A percentile compares a stretch with the other conserved stretches of the same genome.
These are phyloP conservation scores for Amniataba percoides DNA, from an alignment of 2,797 vertebrate genomes.

Conservation along the genomic window DNA sequence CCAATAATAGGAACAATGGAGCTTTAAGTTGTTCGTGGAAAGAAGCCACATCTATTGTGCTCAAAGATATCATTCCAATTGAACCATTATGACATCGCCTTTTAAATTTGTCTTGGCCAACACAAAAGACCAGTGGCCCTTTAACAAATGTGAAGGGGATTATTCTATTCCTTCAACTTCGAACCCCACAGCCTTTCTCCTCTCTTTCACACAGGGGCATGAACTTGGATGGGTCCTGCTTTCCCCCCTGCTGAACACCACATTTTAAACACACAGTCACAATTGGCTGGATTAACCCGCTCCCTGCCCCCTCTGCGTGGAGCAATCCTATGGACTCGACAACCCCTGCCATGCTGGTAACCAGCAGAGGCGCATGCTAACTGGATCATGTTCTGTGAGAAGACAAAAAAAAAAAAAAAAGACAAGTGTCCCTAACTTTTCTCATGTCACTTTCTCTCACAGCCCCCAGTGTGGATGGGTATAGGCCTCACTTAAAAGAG, in stretches of 20 bases:
- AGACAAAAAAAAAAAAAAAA: slow-evolving; percentile 78
- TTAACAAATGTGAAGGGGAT: slow-evolving; percentile 93
- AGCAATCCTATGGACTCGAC: slow-evolving; percentile 92
- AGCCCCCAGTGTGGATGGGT: slow-evolving; percentile 80
- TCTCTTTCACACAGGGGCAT: slow-evolving; percentile 92
- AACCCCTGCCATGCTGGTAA: slow-evolving; percentile 92
- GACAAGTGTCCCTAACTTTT: slow-evolving; percentile 99
- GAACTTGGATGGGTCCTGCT: slow-evolving; percentile 90
- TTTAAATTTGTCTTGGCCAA: slow-evolving; percentile 85
- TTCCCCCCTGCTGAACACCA: slow-evolving; percentile 89
- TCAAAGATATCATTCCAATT: slow-evolving; percentile 86
- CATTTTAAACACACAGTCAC: slow-evolving; percentile 95
- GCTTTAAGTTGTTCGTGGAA: slow-evolving; percentile 86
- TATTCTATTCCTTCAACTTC: slow-evolving; percentile 84
- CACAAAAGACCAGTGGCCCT: slow-evolving; percentile 88
- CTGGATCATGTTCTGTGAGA: slow-evolving; percentile 96
- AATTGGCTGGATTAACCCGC: slow-evolving; percentile 95
- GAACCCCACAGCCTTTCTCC: slow-evolving; percentile 85
- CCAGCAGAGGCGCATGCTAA: slow-evolving; percentile 97
- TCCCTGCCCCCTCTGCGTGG: slow-evolving; percentile 78
- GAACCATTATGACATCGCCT: slow-evolving; percentile 87
- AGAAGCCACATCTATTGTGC: slow-evolving; percentile 86
- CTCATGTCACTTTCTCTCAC: slow-evolving; percentile 98
- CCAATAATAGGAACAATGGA: slow-evolving; percentile 86
- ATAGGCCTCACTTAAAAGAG: slow-evolving; percentile 92